Conservation (phyloP, 35 echinoderm and acorn worm genomes). For the Heliocidaris erythrogramma region DNA sequence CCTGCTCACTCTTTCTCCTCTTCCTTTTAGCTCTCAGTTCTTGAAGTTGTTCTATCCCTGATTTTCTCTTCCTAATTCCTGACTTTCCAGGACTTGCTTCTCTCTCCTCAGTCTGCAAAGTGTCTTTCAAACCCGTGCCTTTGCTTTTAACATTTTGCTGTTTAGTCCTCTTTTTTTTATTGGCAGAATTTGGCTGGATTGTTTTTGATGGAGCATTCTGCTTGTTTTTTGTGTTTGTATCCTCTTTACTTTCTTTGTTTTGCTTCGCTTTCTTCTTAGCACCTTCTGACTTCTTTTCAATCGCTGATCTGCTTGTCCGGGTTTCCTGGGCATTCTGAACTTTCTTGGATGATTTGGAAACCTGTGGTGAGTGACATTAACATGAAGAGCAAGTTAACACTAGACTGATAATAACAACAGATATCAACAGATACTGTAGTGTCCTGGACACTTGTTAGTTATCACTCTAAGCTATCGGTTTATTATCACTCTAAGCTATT, state of each 20-base stretch:
- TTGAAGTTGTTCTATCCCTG: neutral
- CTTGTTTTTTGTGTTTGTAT: neutral
- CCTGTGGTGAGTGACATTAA: neutral
- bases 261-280: neutral
- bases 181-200: neutral
- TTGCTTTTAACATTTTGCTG: neutral
- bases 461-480: too few relatives aligned
- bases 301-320: neutral
- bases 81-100: constrained; percentile 21
- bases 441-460: too few relatives aligned
- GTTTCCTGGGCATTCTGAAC: neutral
- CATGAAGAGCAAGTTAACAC: neutral
- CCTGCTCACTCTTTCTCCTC: neutral
- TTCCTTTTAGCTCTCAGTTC: constrained; percentile 18
- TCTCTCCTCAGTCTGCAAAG: neutral
- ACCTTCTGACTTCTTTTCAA: neutral
- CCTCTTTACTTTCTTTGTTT: neutral
- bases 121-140: neutral
- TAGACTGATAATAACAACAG: neutral
- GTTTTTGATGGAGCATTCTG: neutral
- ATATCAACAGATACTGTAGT: neutral
- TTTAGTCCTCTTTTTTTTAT: neutral
- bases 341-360: neutral
- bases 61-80: constrained; percentile 24
- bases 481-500: too few relatives aligned